Evolutionary conservation across 2,797 vertebrate genomes (phyloP), one percentile per base, ranked within the genome.

Genomic region (Tenualosa ilisha): DNA sequence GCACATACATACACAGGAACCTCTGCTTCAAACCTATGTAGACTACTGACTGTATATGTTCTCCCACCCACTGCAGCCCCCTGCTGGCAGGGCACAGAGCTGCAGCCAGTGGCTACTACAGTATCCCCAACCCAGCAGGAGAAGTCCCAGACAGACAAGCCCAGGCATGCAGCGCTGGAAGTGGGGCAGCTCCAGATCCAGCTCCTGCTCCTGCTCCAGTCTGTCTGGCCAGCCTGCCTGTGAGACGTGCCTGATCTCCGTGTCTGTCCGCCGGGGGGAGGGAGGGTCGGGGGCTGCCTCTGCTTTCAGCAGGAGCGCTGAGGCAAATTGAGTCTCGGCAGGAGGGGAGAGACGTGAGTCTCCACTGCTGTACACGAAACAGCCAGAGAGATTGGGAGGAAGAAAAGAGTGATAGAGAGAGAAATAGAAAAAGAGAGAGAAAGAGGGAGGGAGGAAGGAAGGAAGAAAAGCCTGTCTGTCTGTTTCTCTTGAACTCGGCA

Each of bases 101-200:
- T 43, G 68, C 68, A 75, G 37, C 31, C 31, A n/a, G 61, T n/a
- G 12, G 31, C 3, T 11, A 0, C 31, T 13, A 15, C 68, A 13
- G 2, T 37, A 65, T 65, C 68, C 17, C 17, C 37, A 15, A 3
- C 31, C 68, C 68, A 75, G 68, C 68, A 75, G 68, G 68, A 37
- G 68, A 3, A 31, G 51, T 53, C 31, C 68, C 31, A 75, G 68
- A 75, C 37, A 2, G 68, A 75, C 68, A 75, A 75, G 68, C 68
- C 68, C 68, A 75, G 68, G 68, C 68, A 75, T 75, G 68, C 15
- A 20, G 68, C 3, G 40, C 26, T 75, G 68, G 68, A 75, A 75
- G 3, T 40, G 68, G 68, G 68, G 31, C 68, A 75, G 37, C 68
- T 40, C 31, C 68, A 75, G 37, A 5, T 72, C 65, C 65, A 63